A percentile compares a stretch with the other conserved stretches of the same genome.
Conservation (phyloP, 1,140 invertebrate species). For the Prorops nasuta region DNA sequence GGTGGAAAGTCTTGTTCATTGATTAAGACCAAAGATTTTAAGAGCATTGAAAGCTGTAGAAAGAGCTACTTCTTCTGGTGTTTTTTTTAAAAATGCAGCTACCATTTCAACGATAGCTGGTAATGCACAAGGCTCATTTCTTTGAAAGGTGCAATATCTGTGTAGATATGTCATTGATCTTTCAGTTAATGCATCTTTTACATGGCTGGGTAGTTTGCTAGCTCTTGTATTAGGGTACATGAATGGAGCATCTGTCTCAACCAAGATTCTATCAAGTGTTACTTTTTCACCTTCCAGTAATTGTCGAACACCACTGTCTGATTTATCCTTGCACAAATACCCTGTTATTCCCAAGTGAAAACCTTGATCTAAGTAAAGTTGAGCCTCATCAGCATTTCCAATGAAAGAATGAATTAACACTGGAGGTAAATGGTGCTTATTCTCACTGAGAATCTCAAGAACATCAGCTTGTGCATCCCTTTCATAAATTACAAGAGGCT, state of each 20-base stretch:
- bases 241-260: conserved; percentile 93
- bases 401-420: conserved; percentile 92
- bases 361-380: conserved; percentile 82
- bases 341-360: conserved; percentile 87
- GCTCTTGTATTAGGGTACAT: conserved; percentile 95
- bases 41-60: conserved; percentile 91
- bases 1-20: no score
- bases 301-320: conserved; percentile 82
- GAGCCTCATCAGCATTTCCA: conserved; percentile 81
- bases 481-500: conserved; percentile 90
- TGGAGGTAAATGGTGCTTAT: conserved; percentile 66
- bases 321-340: conserved; percentile 92
- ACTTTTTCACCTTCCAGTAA: conserved; percentile 77
- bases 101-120: conserved; percentile 92
- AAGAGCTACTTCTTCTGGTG: conserved; percentile 86
- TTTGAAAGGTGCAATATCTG: conserved; percentile 90
- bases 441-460: conserved; percentile 61
- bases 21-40: conserved; percentile 86
- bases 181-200: conserved; percentile 85
- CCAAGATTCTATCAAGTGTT: conserved; percentile 79
- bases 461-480: conserved; percentile 85
- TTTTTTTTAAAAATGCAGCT: conserved; percentile 83
- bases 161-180: conserved; percentile 70
- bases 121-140: conserved; percentile 92
- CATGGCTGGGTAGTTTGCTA: conserved; percentile 81